Percentiles rank a stretch among this genome's conserved stretches.
phyloP scores from a whole-genome alignment of 2,797 vertebrate species.

The Tiaroga cobitis region DNA sequence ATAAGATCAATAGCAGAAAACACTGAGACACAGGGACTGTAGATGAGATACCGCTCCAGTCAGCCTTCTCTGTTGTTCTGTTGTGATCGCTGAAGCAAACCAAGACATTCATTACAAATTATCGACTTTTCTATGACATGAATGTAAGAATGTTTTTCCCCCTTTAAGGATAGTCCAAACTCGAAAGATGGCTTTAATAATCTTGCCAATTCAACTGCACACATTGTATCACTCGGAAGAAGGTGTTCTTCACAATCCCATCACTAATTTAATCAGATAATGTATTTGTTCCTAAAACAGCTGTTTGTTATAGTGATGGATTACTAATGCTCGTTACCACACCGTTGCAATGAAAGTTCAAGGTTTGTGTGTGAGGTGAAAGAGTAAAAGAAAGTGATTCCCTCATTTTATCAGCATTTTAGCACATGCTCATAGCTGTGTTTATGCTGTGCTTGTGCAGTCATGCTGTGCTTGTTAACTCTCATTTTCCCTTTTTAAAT shows the following conservation, averaged over 20 bases:
- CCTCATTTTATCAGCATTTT: neutral
- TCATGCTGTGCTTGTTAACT: neutral
- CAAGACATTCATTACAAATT: constrained; percentile 26
- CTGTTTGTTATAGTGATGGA: constrained; percentile 20
- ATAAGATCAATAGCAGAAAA: constrained; percentile 37
- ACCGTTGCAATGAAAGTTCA: neutral
- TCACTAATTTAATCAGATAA: constrained; percentile 20
- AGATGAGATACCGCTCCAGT: constrained; percentile 10
- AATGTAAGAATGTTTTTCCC: neutral
- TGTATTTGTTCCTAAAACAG: constrained; percentile 1
- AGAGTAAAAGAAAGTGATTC: neutral
- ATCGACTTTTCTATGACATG: constrained; percentile 27
- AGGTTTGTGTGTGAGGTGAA: constrained; percentile 1
- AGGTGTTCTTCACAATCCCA: neutral
- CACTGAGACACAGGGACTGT: neutral
- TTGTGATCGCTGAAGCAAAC: constrained; percentile 15
- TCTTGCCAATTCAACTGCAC: neutral
- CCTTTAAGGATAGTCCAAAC: constrained; percentile 24
- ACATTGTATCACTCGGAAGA: neutral
- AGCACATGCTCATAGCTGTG: constrained; percentile 16
- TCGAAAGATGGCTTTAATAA: constrained; percentile 31
- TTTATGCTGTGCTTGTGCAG: neutral
- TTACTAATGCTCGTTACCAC: neutral
- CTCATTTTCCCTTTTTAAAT: neutral
- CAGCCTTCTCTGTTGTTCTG: constrained; percentile 21